Base-by-base conservation (phyloP, 2,888 invertebrate species). In the Acutogordius australiensis region DNA sequence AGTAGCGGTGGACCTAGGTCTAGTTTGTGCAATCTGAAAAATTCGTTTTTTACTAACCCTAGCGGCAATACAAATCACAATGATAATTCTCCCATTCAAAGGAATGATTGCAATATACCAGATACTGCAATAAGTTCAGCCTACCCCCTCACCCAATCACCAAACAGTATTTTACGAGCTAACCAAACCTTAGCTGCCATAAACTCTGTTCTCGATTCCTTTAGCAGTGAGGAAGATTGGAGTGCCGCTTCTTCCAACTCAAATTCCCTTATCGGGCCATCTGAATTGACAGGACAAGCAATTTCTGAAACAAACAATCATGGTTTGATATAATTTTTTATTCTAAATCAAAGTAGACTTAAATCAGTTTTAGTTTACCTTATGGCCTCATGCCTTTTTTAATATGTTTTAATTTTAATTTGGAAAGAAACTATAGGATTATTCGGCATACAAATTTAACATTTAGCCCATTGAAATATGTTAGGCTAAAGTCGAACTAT, bases 211-310 rank as follows among this genome's bases (percentile, higher is more conserved):
- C 18, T 51, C 4, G 51, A 51, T 51, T 21, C n/a, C 4, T 51
- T 51, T 51, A 51, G 51, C 23, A 51, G 51, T 26, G 51, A 51
- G 23, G 51, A 51, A 23, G 23, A 23, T 51, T 51, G 51, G 51
- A 51, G 51, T 23, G n/a, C n/a, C n/a, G 23, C 26, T 4, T 51
- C 51, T 4, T 51, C 51, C 4, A 51, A 51, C 23, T 37, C 44
- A 13, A n/a, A 8, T 37, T n/a, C 44, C 44, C 8, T 13, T n/a
- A n/a, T 13, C n/a, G n/a, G 44, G n/a, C n/a, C n/a, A n/a, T n/a
- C n/a, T n/a, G n/a, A n/a, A n/a, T n/a, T n/a, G n/a, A n/a, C n/a
- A n/a, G n/a, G n/a, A n/a, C n/a, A n/a, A n/a, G n/a, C n/a, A n/a
- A n/a, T n/a, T n/a, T n/a, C n/a, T n/a, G n/a, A n/a, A n/a, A n/a